These are phyloP conservation scores for Drosophila mulleri DNA, from an alignment of 2,888 invertebrate genomes.

Conservation along the genomic window DNA sequence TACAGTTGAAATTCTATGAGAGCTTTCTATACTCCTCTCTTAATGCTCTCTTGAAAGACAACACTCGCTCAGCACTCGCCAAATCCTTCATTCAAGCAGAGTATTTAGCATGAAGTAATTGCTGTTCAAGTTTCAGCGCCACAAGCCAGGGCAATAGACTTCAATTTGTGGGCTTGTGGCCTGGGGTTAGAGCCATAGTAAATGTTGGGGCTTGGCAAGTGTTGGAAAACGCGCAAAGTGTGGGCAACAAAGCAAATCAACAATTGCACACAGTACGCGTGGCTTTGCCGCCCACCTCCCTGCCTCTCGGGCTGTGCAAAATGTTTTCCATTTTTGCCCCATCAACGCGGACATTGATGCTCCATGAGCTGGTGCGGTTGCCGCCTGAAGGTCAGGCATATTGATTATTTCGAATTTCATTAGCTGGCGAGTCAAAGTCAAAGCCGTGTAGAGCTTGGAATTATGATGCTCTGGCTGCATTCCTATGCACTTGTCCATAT, in stretches of 20 bases:
- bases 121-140: not conserved
- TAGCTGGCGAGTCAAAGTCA: constrained; percentile 43
- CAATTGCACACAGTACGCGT: constrained; percentile 25
- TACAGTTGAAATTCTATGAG: not conserved
- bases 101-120: constrained; percentile 6
- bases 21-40: not conserved
- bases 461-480: constrained; percentile 57
- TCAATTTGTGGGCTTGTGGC: constrained; percentile 20
- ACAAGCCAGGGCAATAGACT: constrained; percentile 20
- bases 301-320: constrained; percentile 17
- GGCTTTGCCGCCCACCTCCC: not conserved
- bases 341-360: constrained; percentile 21
- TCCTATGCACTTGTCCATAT: constrained; percentile 68
- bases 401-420: constrained; percentile 65
- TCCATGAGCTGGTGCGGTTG: not conserved
- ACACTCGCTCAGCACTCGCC: not conserved
- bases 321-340: constrained; percentile 33
- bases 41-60: not conserved
- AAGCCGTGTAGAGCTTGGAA: constrained; percentile 29
- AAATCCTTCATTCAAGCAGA: not conserved
- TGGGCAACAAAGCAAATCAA: constrained; percentile 29
- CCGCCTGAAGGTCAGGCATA: constrained; percentile 45
- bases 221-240: constrained; percentile 25
- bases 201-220: constrained; percentile 27
- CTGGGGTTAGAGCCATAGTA: constrained; percentile 12